Conservation (phyloP, 2,797 vertebrate genomes). For the Buphagus erythrorhynchus region DNA sequence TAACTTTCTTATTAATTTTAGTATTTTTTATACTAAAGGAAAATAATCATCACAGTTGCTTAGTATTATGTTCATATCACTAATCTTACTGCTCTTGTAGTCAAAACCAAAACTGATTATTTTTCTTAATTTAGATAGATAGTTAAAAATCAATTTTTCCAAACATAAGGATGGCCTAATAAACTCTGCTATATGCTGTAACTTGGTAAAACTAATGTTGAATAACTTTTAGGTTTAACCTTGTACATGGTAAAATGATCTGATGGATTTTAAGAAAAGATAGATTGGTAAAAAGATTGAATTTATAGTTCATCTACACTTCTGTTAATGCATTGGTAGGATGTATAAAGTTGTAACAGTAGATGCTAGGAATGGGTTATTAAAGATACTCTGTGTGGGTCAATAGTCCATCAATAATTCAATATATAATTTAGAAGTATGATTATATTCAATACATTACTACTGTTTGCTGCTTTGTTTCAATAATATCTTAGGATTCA, state of each 20-base stretch:
- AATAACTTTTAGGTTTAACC: slow-evolving; percentile 34
- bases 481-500: slow-evolving; percentile 1
- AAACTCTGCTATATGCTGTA: neutral
- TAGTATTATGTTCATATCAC: neutral
- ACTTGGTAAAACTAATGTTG: neutral
- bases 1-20: neutral
- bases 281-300: slow-evolving; percentile 53
- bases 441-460: slow-evolving; percentile 54
- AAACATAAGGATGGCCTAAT: neutral
- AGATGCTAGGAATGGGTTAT: slow-evolving; percentile 54
- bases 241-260: slow-evolving; percentile 35
- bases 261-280: slow-evolving; percentile 72
- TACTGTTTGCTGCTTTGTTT: neutral
- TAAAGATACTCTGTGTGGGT: slow-evolving; percentile 45
- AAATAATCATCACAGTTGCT: neutral
- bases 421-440: slow-evolving; percentile 65
- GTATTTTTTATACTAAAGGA: neutral
- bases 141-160: neutral
- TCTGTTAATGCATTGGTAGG: slow-evolving; percentile 20
- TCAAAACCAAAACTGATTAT: neutral
- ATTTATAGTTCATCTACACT: slow-evolving; percentile 52
- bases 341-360: slow-evolving; percentile 51
- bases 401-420: slow-evolving; percentile 76
- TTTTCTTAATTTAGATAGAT: neutral
- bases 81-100: neutral